These are phyloP conservation scores for Cabera pusaria DNA, from an alignment of 2,888 invertebrate genomes.

Conservation along the genomic window DNA sequence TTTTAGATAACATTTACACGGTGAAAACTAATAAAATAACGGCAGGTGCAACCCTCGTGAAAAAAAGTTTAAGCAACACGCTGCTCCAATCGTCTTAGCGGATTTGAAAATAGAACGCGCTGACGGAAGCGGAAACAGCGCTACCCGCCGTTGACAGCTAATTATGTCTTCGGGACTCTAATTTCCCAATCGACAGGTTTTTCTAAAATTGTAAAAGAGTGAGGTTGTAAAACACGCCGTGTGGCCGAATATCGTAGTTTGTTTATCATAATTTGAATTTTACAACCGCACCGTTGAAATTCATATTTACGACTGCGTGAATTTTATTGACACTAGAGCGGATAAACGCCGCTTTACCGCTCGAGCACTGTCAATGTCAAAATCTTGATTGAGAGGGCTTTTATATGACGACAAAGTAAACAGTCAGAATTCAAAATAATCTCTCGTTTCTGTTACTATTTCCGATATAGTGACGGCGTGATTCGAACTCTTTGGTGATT, in stretches of 20 bases:
- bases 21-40: slow-evolving; percentile 60
- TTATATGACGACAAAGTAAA: slow-evolving; percentile 58
- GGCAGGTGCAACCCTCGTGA: slow-evolving; percentile 60
- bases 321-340: slow-evolving; percentile 62
- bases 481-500: slow-evolving; percentile 71
- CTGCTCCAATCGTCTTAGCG: slow-evolving; percentile 50
- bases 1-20: slow-evolving; percentile 76
- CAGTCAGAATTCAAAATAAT: slow-evolving; percentile 50
- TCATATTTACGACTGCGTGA: slow-evolving; percentile 65
- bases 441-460: slow-evolving; percentile 52
- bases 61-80: slow-evolving; percentile 39
- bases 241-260: slow-evolving; percentile 46
- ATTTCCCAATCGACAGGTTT: slow-evolving; percentile 76
- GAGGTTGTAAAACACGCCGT: slow-evolving; percentile 32
- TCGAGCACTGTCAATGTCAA: slow-evolving; percentile 58
- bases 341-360: slow-evolving; percentile 50
- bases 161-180: slow-evolving; percentile 73
- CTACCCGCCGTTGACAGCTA: slow-evolving; percentile 76
- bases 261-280: slow-evolving; percentile 72
- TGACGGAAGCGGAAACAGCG: slow-evolving; percentile 78
- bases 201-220: slow-evolving; percentile 38
- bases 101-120: slow-evolving; percentile 77
- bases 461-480: slow-evolving; percentile 61
- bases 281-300: slow-evolving; percentile 66
- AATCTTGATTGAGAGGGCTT: slow-evolving; percentile 60